A percentile compares a stretch with the other conserved stretches of the same genome.
These are phyloP conservation scores for Cyprinodon brontotheroides DNA, from an alignment of 2,113 vertebrate genomes.

Conservation along the genomic window DNA sequence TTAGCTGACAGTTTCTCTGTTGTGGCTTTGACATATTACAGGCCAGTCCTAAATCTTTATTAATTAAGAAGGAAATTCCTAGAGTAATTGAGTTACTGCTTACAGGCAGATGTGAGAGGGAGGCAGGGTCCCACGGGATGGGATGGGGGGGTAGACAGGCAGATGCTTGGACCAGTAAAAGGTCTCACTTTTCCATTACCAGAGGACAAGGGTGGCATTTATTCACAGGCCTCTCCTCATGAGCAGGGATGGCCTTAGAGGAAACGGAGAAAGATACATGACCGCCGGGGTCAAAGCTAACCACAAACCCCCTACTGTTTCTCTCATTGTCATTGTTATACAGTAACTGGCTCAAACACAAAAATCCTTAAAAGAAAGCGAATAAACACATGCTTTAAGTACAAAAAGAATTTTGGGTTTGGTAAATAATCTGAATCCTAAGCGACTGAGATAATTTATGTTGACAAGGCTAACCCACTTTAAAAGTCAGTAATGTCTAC, in stretches of 20 bases:
- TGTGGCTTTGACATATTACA: constrained; percentile 30
- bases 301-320: constrained; percentile 53
- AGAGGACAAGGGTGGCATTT: constrained; percentile 76
- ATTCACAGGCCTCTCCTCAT: constrained; percentile 62
- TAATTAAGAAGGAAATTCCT: constrained; percentile 48
- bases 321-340: constrained; percentile 23
- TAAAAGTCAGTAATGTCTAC: constrained; percentile 30
- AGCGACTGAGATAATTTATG: constrained; percentile 13
- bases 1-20: constrained; percentile 10
- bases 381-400: constrained; percentile 4
- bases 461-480: constrained; percentile 23
- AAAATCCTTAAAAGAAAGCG: neutral
- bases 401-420: constrained; percentile 1
- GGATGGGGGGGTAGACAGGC: constrained; percentile 53
- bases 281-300: constrained; percentile 47
- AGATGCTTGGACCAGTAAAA: constrained; percentile 67
- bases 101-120: constrained; percentile 55
- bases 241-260: constrained; percentile 46
- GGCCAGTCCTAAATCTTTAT: constrained; percentile 35
- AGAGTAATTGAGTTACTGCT: constrained; percentile 53
- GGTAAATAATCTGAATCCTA: constrained; percentile 12
- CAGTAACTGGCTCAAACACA: constrained; percentile 9
- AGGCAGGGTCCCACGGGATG: constrained; percentile 48
- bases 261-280: constrained; percentile 57
- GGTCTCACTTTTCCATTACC: constrained; percentile 76